Percentiles rank a stretch among this genome's conserved stretches.
These are phyloP conservation scores for Oryzias melastigma DNA, from an alignment of 2,113 vertebrate species.

Conservation along the genomic window DNA sequence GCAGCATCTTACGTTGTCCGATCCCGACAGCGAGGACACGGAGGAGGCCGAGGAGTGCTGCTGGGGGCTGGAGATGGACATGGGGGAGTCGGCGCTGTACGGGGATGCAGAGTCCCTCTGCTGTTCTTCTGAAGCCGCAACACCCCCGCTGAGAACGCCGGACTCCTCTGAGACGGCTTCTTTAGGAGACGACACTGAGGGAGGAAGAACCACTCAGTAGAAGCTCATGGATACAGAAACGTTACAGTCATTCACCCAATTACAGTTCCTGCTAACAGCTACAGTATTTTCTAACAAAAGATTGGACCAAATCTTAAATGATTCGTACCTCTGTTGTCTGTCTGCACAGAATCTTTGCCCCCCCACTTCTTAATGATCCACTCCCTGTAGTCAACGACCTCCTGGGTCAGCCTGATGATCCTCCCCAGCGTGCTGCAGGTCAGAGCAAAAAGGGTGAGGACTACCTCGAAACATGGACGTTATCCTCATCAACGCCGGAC, in stretches of 20 bases:
- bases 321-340: slow-evolving; percentile 65
- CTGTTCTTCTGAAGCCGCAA: slow-evolving; percentile 69
- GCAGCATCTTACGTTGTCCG: slow-evolving; percentile 87
- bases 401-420: slow-evolving; percentile 94
- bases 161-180: slow-evolving; percentile 23
- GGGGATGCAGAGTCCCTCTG: slow-evolving; percentile 81
- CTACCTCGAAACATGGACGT: no score
- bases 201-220: no score
- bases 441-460: no score
- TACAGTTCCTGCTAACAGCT: no score
- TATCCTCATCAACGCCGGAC: background rate
- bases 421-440: slow-evolving; percentile 89
- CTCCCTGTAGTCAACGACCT: slow-evolving; percentile 93
- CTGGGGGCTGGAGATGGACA: slow-evolving; percentile 86
- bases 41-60: slow-evolving; percentile 89
- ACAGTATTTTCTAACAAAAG: no score
- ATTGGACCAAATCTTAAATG: no score
- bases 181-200: slow-evolving; percentile 41
- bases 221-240: no score
- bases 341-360: slow-evolving; percentile 55
- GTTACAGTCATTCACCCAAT: no score
- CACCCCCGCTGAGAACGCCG: slow-evolving; percentile 31
- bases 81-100: slow-evolving; percentile 82
- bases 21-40: slow-evolving; percentile 90
- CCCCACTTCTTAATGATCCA: slow-evolving; percentile 98